A percentile compares a stretch with the other conserved stretches of the same genome.
Conservation (phyloP, 2,888 invertebrate species). For the Choreutis nemorana region DNA sequence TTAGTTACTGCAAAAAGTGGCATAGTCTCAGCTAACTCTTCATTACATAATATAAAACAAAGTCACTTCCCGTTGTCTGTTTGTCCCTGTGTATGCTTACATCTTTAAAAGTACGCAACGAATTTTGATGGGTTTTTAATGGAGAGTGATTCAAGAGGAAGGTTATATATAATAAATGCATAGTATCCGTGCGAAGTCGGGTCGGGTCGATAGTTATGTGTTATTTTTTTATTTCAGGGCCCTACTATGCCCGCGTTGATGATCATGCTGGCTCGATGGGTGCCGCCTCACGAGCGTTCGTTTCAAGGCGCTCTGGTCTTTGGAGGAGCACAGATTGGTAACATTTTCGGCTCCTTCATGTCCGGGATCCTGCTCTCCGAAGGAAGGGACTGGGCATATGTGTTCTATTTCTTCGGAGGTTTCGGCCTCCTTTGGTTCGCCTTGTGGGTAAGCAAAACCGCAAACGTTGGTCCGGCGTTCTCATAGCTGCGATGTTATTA, state of each 20-base stretch:
- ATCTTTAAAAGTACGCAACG: no score
- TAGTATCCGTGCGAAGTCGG: no score
- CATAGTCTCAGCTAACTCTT: no score
- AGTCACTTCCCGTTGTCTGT: no score
- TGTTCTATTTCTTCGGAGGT: conserved; percentile 68
- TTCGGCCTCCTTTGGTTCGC: conserved; percentile 63
- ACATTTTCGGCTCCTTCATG: conserved; percentile 61
- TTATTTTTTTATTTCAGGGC: conserved; percentile 64
- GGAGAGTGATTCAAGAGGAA: no score
- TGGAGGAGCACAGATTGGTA: conserved; percentile 67
- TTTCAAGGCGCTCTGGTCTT: conserved; percentile 68
- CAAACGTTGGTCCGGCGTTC: not conserved
- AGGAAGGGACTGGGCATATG: conserved; percentile 61
- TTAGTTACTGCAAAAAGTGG: no score
- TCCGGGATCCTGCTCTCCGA: conserved; percentile 57
- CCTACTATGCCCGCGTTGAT: conserved; percentile 78
- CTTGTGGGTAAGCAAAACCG: conserved; percentile 47
- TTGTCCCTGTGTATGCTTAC: no score
- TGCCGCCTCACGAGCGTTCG: conserved; percentile 65
- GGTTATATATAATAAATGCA: no score
- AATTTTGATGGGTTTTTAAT: no score
- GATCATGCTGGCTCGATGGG: conserved; percentile 69
- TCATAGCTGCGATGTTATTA: no score
- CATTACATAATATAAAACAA: no score
- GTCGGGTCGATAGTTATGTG: no score